Evolutionary conservation across 2,888 invertebrate species (phyloP), one percentile per base, ranked within the genome.

Genomic region (Carpatolechia fugitivella): DNA sequence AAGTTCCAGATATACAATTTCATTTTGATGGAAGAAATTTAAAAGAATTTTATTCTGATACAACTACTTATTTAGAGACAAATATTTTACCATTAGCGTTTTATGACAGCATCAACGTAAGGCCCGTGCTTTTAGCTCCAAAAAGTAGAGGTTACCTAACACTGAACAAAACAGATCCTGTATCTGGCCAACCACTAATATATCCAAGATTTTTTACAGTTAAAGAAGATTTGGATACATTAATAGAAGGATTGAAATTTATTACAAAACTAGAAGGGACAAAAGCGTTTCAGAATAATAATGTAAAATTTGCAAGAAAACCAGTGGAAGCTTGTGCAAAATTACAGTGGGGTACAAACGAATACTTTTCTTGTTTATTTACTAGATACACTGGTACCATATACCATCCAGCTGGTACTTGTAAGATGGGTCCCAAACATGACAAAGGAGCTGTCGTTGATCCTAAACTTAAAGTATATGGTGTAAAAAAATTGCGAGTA

Each of bases 151-250:
- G 94, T 0, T 87, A 82, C 52, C 65, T 94, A 3, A 79, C 82
- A 55, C 78, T 97, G 10, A 93, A 93, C 68, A 86, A 85, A 38
- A 92, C 92, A 0, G 91, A 96, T 83, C 96, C 96, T 0, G 83
- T 75, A 38, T 91, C 91, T 67, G 93, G 94, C 0, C 89, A 91
- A 57, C 96, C 96, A 0, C 70, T 93, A 51, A 93, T 97, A 59
- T 93, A 93, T 68, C 93, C 96, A 0, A 93, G 92, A 64, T 93
- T 92, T 52, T 94, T 93, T 56, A 90, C 90, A 4, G 85, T 90
- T n/a, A 80, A 91, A 65, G 85, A 91, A 11, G 95, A 95, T 72
- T 69, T 93, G 2, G 78, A 91, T 33, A 87, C 91, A 16, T 85
- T 94, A 64, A 82, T 93, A 10, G 91, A 91, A 61, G 93, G 93